Evolutionary conservation across 92 coral and sea anemone species (phyloP).

Genomic region (Montipora capitata): DNA sequence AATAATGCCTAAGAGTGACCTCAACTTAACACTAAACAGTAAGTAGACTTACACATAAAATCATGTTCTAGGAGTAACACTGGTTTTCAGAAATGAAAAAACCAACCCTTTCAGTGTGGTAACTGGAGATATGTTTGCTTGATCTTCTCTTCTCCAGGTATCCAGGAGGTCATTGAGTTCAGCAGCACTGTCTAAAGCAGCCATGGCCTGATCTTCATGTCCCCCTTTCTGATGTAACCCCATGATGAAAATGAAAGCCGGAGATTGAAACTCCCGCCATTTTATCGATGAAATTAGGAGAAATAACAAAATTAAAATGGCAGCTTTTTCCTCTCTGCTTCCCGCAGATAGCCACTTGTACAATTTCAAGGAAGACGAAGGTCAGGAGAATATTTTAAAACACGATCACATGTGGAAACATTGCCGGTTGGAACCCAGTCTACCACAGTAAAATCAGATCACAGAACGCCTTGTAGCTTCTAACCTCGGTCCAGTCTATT

Average conservation of each 20-base stretch:
- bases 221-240: not conserved
- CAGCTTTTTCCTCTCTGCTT: not conserved
- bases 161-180: constrained; percentile 83
- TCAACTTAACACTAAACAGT: too few species aligned
- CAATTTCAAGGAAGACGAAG: not conserved
- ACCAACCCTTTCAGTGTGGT: constrained; percentile 83
- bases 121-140: constrained; percentile 81
- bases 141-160: constrained; percentile 91
- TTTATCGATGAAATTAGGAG: not conserved
- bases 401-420: constrained; percentile 28
- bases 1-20: too few species aligned
- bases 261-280: constrained; percentile 50
- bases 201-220: constrained; percentile 57
- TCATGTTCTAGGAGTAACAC: too few species aligned
- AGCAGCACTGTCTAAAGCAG: constrained; percentile 87
- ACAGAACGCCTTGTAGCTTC: constrained; percentile 20
- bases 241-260: not conserved
- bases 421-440: not conserved
- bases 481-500: constrained; percentile 33
- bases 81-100: not conserved
- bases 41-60: too few species aligned
- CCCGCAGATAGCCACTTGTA: not conserved
- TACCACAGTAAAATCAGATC: too few species aligned
- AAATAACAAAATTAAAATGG: not conserved
- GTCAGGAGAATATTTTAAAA: not conserved